A percentile compares a stretch with the other conserved stretches of the same genome.
Conservation (phyloP, 64 coral and sea anemone genomes). For the Dendronephthya gigantea region DNA sequence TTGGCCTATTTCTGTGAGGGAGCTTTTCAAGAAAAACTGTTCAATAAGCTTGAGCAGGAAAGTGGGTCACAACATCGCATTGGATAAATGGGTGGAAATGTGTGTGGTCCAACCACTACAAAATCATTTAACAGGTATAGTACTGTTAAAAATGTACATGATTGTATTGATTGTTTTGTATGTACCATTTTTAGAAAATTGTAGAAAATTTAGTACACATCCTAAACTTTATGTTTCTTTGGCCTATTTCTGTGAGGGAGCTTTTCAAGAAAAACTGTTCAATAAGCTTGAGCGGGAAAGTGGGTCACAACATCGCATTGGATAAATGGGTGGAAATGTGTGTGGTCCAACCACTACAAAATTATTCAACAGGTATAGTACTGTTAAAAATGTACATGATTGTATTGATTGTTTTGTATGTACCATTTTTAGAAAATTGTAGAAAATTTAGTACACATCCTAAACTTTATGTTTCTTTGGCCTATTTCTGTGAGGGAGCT, state of each 20-base stretch:
- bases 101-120: not conserved
- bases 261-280: too few species aligned
- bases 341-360: not conserved
- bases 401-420: too few species aligned
- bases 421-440: not conserved
- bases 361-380: conserved; percentile 5
- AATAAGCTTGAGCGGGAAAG: too few species aligned
- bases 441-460: not conserved
- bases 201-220: not conserved
- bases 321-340: too few species aligned
- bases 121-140: not conserved
- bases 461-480: conserved; percentile 11
- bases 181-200: not conserved
- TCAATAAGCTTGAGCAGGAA: too few species aligned
- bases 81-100: too few species aligned
- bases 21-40: too few species aligned
- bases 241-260: conserved; percentile 16
- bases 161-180: too few species aligned
- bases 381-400: not conserved
- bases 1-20: conserved; percentile 17
- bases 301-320: too few species aligned
- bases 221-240: not conserved
- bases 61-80: too few species aligned
- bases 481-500: conserved; percentile 5
- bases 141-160: too few species aligned